Evolutionary conservation across 2,888 invertebrate genomes (phyloP), one percentile per base, ranked within the genome.

Genomic region (Himalopsyche kuldschensis): DNA sequence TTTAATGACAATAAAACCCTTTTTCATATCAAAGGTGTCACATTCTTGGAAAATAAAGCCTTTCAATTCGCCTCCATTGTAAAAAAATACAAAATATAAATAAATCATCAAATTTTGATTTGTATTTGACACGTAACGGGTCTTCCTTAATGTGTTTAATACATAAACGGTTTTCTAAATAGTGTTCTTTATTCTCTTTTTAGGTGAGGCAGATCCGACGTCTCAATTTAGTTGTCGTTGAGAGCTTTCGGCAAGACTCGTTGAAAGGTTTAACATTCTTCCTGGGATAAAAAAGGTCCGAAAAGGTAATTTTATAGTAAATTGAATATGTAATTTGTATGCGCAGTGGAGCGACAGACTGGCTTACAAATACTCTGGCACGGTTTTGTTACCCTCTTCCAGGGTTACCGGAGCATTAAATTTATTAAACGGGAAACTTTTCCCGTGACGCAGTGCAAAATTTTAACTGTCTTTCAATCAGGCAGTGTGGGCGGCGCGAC

Each of bases 301-400:
- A 69, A 69, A 69, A 69, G 69, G 69, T 69, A 69, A 69, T 69
- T 69, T 69, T 69, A 69, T 69, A 69, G 69, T 69, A 69, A 69
- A 69, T 69, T 69, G 69, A 69, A 69, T 69, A 69, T 69, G 69
- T 69, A 69, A 69, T 69, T 69, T 69, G 69, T 69, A 69, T 69
- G 69, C 69, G 69, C 69, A 69, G 69, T 69, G 69, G 30, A 69
- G 69, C 69, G 69, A 30, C 27, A 30, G 69, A 69, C 69, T 69
- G 69, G 69, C 69, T 69, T 69, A 69, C 30, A 69, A 69, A 69
- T 69, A 30, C 20, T 27, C 69, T 27, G 30, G 4, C 27, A 15
- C 69, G 27, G 30, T 24, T 69, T 69, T 30, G 27, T 27, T 30
- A 69, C 69, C 69, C 69, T 69, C 69, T 27, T 69, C 69, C 27